Conservation (phyloP, 2,888 invertebrate species). For the Desoria tigrina region DNA sequence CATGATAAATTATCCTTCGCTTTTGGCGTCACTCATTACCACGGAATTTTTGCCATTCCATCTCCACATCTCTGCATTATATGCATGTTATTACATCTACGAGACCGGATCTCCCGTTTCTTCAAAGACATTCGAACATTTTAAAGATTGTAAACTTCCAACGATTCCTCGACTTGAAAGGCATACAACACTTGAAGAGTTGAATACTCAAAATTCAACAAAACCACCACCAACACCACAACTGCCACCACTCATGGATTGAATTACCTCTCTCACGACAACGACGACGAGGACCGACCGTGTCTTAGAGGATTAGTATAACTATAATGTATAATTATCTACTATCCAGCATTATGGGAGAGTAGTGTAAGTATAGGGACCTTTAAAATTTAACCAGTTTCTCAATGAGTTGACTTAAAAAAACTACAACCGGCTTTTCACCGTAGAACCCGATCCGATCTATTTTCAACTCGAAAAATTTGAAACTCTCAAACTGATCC, state of each 20-base stretch:
- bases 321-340: no score
- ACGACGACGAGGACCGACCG: slow-evolving; percentile 6
- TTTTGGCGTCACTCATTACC: slow-evolving; percentile 53
- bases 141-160: neutral
- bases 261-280: slow-evolving; percentile 34
- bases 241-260: slow-evolving; percentile 45
- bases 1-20: slow-evolving; percentile 53
- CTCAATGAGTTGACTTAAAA: no score
- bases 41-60: slow-evolving; percentile 53
- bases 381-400: no score
- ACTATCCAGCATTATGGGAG: no score
- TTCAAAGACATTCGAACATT: slow-evolving; percentile 18
- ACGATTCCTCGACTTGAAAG: neutral
- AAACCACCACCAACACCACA: slow-evolving; percentile 17
- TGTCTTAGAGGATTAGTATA: no score
- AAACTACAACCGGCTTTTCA: no score
- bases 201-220: neutral
- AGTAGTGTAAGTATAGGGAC: no score
- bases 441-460: no score
- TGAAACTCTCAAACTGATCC: no score
- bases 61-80: slow-evolving; percentile 14
- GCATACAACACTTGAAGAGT: neutral
- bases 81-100: no score
- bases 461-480: no score
- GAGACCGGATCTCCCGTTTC: no score